phyloP scores from a whole-genome alignment of 2,113 vertebrate species.

The Aptenodytes patagonicus region DNA sequence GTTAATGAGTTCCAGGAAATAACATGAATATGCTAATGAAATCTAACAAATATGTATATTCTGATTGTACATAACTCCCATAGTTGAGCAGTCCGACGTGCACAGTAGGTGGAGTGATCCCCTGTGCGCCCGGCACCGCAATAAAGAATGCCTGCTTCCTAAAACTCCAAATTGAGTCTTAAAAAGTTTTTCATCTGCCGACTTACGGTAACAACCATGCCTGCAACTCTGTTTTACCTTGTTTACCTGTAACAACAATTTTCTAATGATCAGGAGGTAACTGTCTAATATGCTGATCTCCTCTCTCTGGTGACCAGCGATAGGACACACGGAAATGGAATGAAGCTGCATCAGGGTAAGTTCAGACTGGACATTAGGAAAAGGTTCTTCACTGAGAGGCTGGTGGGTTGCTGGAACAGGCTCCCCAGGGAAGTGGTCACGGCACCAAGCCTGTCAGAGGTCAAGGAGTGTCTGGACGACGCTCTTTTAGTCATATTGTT shows the following conservation, averaged over 20 bases:
- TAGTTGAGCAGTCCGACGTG: too few relatives aligned
- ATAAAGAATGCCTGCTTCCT: too few relatives aligned
- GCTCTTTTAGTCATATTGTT: neutral
- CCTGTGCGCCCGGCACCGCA: too few relatives aligned
- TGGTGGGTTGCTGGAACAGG: neutral
- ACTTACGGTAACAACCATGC: too few relatives aligned
- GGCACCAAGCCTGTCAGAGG: neutral
- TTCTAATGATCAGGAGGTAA: neutral
- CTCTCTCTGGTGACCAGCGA: neutral
- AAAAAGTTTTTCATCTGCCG: too few relatives aligned
- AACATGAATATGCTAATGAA: too few relatives aligned
- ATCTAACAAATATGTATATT: too few relatives aligned
- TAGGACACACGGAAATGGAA: neutral
- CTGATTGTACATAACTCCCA: too few relatives aligned
- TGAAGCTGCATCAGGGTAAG: neutral
- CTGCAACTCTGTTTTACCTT: neutral
- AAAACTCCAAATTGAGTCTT: too few relatives aligned
- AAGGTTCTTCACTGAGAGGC: neutral
- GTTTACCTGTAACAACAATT: neutral
- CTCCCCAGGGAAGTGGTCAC: neutral
- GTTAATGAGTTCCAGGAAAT: too few relatives aligned
- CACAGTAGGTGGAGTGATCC: too few relatives aligned
- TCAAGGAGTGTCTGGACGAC: neutral
- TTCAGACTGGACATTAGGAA: neutral
- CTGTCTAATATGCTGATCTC: neutral